Evolutionary conservation across 1,140 invertebrate genomes (phyloP).

Genomic region (Cyphomyrmex costatus): DNA sequence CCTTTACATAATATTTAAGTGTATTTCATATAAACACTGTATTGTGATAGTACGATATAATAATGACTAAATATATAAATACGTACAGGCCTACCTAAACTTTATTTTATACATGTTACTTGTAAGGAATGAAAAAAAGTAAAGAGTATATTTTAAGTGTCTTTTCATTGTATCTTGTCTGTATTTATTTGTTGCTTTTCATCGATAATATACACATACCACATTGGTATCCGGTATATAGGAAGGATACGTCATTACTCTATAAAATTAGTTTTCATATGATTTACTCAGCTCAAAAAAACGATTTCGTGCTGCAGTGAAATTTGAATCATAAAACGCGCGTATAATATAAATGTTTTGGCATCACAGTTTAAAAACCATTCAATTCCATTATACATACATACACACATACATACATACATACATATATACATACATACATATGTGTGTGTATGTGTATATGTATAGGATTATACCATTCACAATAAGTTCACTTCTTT

Average conservation of each 20-base stretch:
- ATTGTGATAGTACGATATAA: constrained; percentile 82
- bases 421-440: too few species aligned
- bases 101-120: constrained; percentile 70
- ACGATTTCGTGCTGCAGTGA: constrained; percentile 58
- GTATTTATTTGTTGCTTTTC: constrained; percentile 79
- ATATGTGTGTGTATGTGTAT: too few species aligned
- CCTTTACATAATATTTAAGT: constrained; percentile 73
- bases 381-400: constrained; percentile 48
- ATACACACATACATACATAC: background rate
- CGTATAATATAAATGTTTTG: constrained; percentile 81
- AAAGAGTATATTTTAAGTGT: constrained; percentile 69
- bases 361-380: constrained; percentile 86
- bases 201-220: constrained; percentile 78
- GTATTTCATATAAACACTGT: constrained; percentile 82
- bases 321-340: constrained; percentile 75
- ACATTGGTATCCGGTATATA: constrained; percentile 74
- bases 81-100: constrained; percentile 57
- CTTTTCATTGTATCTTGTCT: constrained; percentile 74
- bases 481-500: background rate
- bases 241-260: constrained; percentile 79
- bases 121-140: constrained; percentile 65
- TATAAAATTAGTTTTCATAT: constrained; percentile 79
- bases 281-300: constrained; percentile 70
- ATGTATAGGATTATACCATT: constrained; percentile 17
- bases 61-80: constrained; percentile 73